Base-by-base conservation (phyloP, 1,140 invertebrate genomes). In the Laodelphax striatellus region DNA sequence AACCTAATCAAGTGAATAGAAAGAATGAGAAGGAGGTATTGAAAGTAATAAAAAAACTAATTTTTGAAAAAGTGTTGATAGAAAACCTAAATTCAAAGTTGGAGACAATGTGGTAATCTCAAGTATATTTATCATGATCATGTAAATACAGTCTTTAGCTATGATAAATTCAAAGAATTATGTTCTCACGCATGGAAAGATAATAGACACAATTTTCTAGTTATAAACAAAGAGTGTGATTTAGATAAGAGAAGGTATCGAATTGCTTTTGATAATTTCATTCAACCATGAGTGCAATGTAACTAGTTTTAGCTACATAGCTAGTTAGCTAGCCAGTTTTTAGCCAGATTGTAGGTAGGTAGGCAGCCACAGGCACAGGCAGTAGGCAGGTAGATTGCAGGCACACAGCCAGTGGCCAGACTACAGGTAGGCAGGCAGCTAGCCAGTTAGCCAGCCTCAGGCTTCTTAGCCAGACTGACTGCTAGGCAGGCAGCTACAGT, bases 51-150 rank as follows among this genome's bases (percentile, higher is more conserved):
- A 64, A 55, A 44, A 14, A 44, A 9, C 43, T 44, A 19, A 2
- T 44, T 19, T 14, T 14, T 52, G 41, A 24, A 56, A 54, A 46
- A 38, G 58, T n/a, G 31, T 44, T 41, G 31, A 66, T 55, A 43
- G 22, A 60, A 52, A 66, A 60, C 59, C 50, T 60, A 61, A 24
- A 59, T 65, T 63, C 54, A 58, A 64, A 57, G 34, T 65, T 41
- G 55, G 62, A 43, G 69, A 64, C 58, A 44, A 34, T 24, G 52
- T 52, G 34, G 66, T 6, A 76, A 75, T 69, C 65, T 75, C 38
- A 70, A 70, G 63, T 73, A 75, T 67, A 67, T 74, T 46, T 74
- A 70, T 60, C 62, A 70, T 34, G 70, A 75, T 63, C 70, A 74
- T 67, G 66, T 73, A 22, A 67, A 66, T 56, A 67, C 67, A 9